Conservation (phyloP, 2,888 invertebrate species). For the Ennomos fuscantarius region DNA sequence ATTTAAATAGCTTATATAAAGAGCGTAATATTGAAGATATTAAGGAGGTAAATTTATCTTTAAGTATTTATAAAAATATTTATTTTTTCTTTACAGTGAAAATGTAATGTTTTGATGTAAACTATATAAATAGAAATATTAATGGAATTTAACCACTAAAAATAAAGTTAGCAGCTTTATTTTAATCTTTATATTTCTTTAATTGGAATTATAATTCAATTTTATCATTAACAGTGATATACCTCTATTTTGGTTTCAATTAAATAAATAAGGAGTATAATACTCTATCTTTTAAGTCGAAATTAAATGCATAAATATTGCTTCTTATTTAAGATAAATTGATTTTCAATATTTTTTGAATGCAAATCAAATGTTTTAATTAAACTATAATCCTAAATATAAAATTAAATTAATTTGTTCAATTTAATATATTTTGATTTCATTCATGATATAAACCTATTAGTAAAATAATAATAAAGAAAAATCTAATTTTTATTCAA, state of each 20-base stretch:
- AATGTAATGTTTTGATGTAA: slow-evolving; percentile 87
- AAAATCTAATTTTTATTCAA: slow-evolving; percentile 63
- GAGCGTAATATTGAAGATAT: slow-evolving; percentile 75
- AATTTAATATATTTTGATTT: slow-evolving; percentile 75
- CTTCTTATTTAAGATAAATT: slow-evolving; percentile 85
- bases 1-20: slow-evolving; percentile 66
- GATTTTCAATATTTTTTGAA: slow-evolving; percentile 65
- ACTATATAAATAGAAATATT: slow-evolving; percentile 87
- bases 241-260: slow-evolving; percentile 86
- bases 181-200: slow-evolving; percentile 80
- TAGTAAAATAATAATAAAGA: slow-evolving; percentile 83
- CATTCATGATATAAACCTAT: slow-evolving; percentile 71
- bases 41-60: slow-evolving; percentile 61
- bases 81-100: slow-evolving; percentile 87
- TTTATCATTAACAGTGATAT: slow-evolving; percentile 88
- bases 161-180: slow-evolving; percentile 88
- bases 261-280: slow-evolving; percentile 80
- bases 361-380: slow-evolving; percentile 73
- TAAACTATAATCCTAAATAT: slow-evolving; percentile 66
- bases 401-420: slow-evolving; percentile 58
- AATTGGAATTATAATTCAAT: slow-evolving; percentile 85
- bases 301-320: slow-evolving; percentile 76
- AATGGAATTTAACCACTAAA: slow-evolving; percentile 79
- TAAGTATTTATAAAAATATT: slow-evolving; percentile 54
- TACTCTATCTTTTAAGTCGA: slow-evolving; percentile 76